Base-by-base conservation (phyloP, 2,113 vertebrate species). In the Rhegmatorhina hoffmannsi region DNA sequence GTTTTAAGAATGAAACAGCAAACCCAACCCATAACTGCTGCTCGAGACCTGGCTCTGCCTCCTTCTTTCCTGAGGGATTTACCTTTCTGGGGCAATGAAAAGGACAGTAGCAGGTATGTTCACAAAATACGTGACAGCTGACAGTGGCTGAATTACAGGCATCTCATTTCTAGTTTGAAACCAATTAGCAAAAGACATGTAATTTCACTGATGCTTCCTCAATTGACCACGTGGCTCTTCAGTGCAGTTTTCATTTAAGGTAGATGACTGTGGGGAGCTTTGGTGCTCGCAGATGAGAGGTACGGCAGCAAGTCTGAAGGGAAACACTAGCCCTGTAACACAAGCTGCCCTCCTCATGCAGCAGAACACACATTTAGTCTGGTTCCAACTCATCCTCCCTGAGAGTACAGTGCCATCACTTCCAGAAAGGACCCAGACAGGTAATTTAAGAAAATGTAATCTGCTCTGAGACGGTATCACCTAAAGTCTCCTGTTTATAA, bases 391-490 rank as follows among this genome's bases (percentile, higher is more conserved):
- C 75, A 63, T 60, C 40, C 63, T 20, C 68, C 50, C 6, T 11
- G 31, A 0, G 2, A 40, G 11, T 8, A 33, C 14, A 62, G 58
- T 49, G 31, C 44, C 5, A 1, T 10, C 53, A 21, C 82, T 64
- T 76, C 68, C 67, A 93, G 44, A 50, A 82, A 28, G 34, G 26
- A 81, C 38, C 31, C 60, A 75, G 56, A 25, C 8, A 8, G 58
- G 60, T 56, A 75, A 88, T 70, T 75, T 55, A 92, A 93, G 86
- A 81, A 69, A 94, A 92, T 17, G 8, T 60, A 53, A 84, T 80
- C 83, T 84, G 64, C 81, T 87, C 64, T 29, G 29, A 15, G 86
- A 50, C 68, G 58, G 55, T 55, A 89, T 50, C 87, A 78, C 33
- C 10, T 38, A 67, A 67, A 44, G 59, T 82, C 47, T 89, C 52